Evolutionary conservation across 2,888 invertebrate genomes (phyloP).

Genomic region (Meiosimyza decipiens): DNA sequence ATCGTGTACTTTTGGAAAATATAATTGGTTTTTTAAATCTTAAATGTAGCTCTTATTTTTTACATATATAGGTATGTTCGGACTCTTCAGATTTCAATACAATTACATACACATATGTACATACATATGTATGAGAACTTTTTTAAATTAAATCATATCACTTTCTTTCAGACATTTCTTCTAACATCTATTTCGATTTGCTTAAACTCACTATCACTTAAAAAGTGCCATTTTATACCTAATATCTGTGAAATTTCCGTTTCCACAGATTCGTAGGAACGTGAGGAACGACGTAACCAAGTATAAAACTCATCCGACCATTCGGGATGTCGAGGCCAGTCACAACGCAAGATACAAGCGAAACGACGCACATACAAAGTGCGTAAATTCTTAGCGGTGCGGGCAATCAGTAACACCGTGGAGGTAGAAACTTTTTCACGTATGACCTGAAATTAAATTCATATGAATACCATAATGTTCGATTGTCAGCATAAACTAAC

Average conservation of each 20-base stretch:
- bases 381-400: constrained; percentile 73
- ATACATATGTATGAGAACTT: too few species aligned
- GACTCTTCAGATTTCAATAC: too few species aligned
- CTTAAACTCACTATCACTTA: constrained; percentile 75
- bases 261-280: constrained; percentile 75
- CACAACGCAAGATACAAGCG: constrained; percentile 76
- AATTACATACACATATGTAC: too few species aligned
- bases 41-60: too few species aligned
- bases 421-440: constrained; percentile 83
- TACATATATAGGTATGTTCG: too few species aligned
- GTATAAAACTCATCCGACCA: constrained; percentile 76
- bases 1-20: too few species aligned
- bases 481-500: constrained; percentile 65
- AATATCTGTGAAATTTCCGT: constrained; percentile 77
- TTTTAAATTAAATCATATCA: constrained; percentile 34
- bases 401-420: constrained; percentile 78
- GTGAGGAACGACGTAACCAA: constrained; percentile 74
- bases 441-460: constrained; percentile 69
- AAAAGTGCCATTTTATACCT: constrained; percentile 75
- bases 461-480: neutral
- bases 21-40: too few species aligned
- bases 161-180: constrained; percentile 38
- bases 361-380: constrained; percentile 76
- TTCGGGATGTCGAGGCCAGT: constrained; percentile 75
- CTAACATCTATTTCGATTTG: constrained; percentile 65